Base-by-base conservation (phyloP, 2,113 vertebrate genomes). In the Cyprinus carpio region DNA sequence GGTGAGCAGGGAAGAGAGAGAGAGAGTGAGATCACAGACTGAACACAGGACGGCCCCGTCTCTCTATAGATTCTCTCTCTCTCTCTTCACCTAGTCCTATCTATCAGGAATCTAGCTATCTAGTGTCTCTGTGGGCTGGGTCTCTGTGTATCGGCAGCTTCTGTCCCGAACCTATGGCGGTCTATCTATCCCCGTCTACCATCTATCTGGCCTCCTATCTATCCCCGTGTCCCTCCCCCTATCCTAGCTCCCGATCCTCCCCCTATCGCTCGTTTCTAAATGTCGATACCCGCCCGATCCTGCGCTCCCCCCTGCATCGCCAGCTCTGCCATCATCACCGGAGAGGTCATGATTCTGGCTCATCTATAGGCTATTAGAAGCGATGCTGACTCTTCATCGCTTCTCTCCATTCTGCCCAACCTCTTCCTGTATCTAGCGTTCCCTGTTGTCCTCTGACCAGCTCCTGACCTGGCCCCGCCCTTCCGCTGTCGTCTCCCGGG, bases 371-470 rank as follows among this genome's bases (percentile, higher is more conserved):
- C 86, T 89, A 95, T 87, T 95, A 93, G 87, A 96, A 94, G 89
- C 96, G 97, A n/a, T n/a, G 93, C 89, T n/a, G 95, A 81, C 92
- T 96, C 60, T 93, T 96, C 83, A 94, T 96, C 4, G 95, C 93
- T 0, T n/a, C 95, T 97, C 84, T 95, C 95, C 90, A 95, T 96
- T 88, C 91, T 97, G 67, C 96, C 96, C 4, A 95, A 95, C 91
- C 94, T 97, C 84, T 96, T 96, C 88, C 91, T 97, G 93, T n/a
- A n/a, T n/a, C n/a, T n/a, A n/a, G 95, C 96, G 1, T 96, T 97
- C n/a, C 87, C 93, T 96, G 71, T 90, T 95, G 16, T 96, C 95
- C 29, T 96, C 96, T 0, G 96, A 97, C 91, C 92, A 94, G 84
- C 93, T 97, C 75, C 92, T 96, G 89, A 96, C 96, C 92, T 96